A percentile compares a stretch with the other conserved stretches of the same genome.
Evolutionary conservation across 1,140 invertebrate genomes (phyloP).

Genomic region (Saccostrea echinata): DNA sequence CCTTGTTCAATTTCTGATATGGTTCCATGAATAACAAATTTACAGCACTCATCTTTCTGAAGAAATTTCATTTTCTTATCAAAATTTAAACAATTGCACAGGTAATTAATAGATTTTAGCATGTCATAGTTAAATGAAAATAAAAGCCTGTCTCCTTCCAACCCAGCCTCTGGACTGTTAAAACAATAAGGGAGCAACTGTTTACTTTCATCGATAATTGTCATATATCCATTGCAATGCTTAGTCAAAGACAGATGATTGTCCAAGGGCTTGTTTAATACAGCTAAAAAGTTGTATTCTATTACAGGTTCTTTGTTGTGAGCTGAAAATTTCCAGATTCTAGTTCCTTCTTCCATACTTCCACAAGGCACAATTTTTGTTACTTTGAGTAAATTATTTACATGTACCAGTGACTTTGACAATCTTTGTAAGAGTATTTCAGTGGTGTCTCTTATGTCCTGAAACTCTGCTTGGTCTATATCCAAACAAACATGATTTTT

Average conservation of each 20-base stretch:
- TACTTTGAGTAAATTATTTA: not conserved
- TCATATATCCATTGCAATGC: conserved; percentile 2
- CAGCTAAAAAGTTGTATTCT: not conserved
- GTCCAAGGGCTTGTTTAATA: not conserved
- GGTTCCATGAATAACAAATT: not conserved
- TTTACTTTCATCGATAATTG: not conserved
- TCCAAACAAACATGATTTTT: conserved; percentile 4
- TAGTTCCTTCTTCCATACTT: conserved; percentile 18
- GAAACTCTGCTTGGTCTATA: not conserved
- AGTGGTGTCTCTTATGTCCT: not conserved
- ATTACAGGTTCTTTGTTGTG: not conserved
- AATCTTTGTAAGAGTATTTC: not conserved
- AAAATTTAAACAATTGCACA: not conserved
- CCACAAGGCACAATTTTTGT: not conserved
- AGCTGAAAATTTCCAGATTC: conserved; percentile 2
- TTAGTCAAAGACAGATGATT: not conserved
- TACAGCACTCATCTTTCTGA: conserved; percentile 21
- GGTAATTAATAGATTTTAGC: not conserved
- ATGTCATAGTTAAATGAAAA: not conserved
- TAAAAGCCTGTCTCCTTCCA: not conserved
- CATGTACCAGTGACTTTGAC: not conserved
- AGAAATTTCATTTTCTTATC: not conserved
- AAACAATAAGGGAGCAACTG: not conserved
- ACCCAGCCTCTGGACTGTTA: not conserved
- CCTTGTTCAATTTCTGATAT: not conserved